A percentile compares a stretch with the other conserved stretches of the same genome.
phyloP scores from a whole-genome alignment of 2,888 invertebrate genomes.

The Incurvaria masculella region DNA sequence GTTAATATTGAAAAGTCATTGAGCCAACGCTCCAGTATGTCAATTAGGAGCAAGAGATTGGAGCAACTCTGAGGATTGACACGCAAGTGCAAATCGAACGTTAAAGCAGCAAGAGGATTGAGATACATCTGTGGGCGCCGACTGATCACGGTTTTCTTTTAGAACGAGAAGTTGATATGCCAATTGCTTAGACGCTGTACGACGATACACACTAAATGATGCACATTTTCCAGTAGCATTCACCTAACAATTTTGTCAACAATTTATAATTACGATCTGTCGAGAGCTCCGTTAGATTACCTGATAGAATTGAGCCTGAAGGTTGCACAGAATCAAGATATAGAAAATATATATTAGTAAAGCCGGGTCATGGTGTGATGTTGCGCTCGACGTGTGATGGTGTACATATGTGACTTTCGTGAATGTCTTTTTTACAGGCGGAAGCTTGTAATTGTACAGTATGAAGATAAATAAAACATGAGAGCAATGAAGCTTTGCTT shows the following conservation, averaged over 20 bases:
- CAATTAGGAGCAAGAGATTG: too few species aligned
- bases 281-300: slow-evolving; percentile 61
- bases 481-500: too few species aligned
- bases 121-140: not conserved
- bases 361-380: slow-evolving; percentile 22
- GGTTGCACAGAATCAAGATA: slow-evolving; percentile 65
- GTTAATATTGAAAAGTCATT: too few species aligned
- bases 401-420: too few species aligned
- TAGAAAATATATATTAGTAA: slow-evolving; percentile 59
- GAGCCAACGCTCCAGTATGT: too few species aligned
- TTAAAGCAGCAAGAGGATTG: too few species aligned
- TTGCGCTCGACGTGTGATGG: too few species aligned
- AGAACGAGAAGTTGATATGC: not conserved
- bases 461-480: too few species aligned
- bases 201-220: slow-evolving; percentile 9
- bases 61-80: too few species aligned
- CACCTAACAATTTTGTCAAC: slow-evolving; percentile 51
- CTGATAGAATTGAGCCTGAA: slow-evolving; percentile 84
- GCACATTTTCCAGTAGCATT: slow-evolving; percentile 36
- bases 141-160: not conserved
- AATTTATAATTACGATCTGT: slow-evolving; percentile 49
- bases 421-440: too few species aligned
- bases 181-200: not conserved
- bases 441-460: too few species aligned
- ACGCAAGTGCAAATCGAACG: too few species aligned